Base-by-base conservation (phyloP, 2,888 invertebrate species). In the Spisula subtruncata region DNA sequence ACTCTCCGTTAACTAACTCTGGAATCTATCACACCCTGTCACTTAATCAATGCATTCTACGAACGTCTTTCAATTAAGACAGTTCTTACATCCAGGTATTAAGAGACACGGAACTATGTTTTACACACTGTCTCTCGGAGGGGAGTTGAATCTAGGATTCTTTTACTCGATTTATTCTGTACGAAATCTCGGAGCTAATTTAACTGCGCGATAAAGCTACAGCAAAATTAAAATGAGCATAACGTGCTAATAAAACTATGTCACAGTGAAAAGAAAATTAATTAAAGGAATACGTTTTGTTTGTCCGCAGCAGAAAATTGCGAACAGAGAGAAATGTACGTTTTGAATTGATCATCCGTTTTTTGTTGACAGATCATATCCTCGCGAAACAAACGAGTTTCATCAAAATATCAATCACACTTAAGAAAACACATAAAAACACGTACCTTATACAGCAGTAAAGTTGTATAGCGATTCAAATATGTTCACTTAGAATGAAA, bases 1-100 rank as follows among this genome's bases (percentile, higher is more conserved):
- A n/a, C n/a, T n/a, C n/a, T n/a, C n/a, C n/a, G n/a, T n/a, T n/a
- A n/a, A n/a, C n/a, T n/a, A n/a, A n/a, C n/a, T n/a, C n/a, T n/a
- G n/a, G n/a, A n/a, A n/a, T n/a, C n/a, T n/a, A n/a, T n/a, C n/a
- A n/a, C n/a, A n/a, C n/a, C n/a, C n/a, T n/a, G n/a, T n/a, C n/a
- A n/a, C n/a, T n/a, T n/a, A n/a, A n/a, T n/a, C n/a, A n/a, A n/a
- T n/a, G n/a, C n/a, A n/a, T n/a, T n/a, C n/a, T n/a, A n/a, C n/a
- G 41, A 41, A 41, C 41, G 41, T 41, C 41, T 25, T 25, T 75
- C 75, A 75, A 75, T 75, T 32, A 75, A 75, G 35, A 18, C 18
- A 35, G 32, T 35, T 75, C 41, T 35, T 75, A 75, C 35, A 75
- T 75, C 75, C 75, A 5, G 75, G 75, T 32, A 75, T 75, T 32